phyloP scores from a whole-genome alignment of 2,797 vertebrate genomes.

The Betta splendens region DNA sequence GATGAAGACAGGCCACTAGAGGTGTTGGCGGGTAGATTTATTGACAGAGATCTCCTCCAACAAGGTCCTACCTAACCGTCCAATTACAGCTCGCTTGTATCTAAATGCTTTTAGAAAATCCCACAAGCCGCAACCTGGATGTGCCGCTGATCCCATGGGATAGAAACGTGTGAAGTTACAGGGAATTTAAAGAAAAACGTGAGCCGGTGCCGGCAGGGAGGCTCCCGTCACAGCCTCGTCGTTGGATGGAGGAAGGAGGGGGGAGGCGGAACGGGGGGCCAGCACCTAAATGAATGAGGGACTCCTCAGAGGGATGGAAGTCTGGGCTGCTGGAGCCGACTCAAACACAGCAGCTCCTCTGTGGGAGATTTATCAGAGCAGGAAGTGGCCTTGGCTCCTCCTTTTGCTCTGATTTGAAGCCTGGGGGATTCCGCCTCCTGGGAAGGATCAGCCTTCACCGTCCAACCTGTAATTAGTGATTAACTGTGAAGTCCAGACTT shows the following conservation, averaged over 20 bases:
- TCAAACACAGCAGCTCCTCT: conserved; percentile 54
- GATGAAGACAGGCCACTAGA: conserved; percentile 50
- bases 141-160: conserved; percentile 63
- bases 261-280: conserved; percentile 5
- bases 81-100: conserved; percentile 76
- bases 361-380: conserved; percentile 67
- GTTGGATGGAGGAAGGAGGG: conserved; percentile 10
- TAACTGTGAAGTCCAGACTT: conserved; percentile 65
- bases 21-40: conserved; percentile 52
- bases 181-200: conserved; percentile 58
- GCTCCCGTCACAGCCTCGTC: conserved; percentile 51
- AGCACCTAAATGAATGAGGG: conserved; percentile 59
- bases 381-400: conserved; percentile 64
- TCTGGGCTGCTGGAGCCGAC: conserved; percentile 44
- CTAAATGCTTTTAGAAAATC: conserved; percentile 67
- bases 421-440: conserved; percentile 40
- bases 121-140: conserved; percentile 66
- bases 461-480: conserved; percentile 76
- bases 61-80: conserved; percentile 77
- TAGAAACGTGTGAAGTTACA: conserved; percentile 56
- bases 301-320: conserved; percentile 55
- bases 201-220: conserved; percentile 19
- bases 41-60: conserved; percentile 71
- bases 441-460: conserved; percentile 69
- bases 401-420: conserved; percentile 63